phyloP scores from a whole-genome alignment of 2,797 vertebrate species.

The Naso thynnoides region DNA sequence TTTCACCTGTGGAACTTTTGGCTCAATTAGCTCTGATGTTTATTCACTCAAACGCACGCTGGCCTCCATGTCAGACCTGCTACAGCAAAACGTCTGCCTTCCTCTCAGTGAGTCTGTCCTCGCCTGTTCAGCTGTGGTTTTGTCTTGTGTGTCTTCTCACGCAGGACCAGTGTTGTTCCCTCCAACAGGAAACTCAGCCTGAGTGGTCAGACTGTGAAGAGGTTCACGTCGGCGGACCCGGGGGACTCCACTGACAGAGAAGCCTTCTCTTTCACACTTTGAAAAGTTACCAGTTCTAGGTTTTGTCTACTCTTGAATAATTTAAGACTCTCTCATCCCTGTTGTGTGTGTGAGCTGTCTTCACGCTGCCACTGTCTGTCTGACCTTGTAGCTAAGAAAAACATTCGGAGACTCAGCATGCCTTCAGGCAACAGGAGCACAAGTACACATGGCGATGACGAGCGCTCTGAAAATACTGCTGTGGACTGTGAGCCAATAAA shows the following conservation, averaged over 20 bases:
- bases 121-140: neutral
- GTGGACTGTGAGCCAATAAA: constrained; percentile 24
- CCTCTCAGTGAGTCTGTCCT: neutral
- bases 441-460: constrained; percentile 25
- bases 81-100: neutral
- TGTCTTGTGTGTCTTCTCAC: constrained; percentile 8
- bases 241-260: constrained; percentile 63
- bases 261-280: constrained; percentile 55
- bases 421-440: constrained; percentile 52
- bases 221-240: constrained; percentile 15
- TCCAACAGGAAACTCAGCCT: constrained; percentile 39
- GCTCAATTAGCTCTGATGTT: neutral
- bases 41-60: neutral
- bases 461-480: constrained; percentile 34
- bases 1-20: neutral
- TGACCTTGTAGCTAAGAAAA: constrained; percentile 69
- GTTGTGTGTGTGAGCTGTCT: constrained; percentile 42
- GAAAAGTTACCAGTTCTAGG: constrained; percentile 64
- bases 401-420: constrained; percentile 54
- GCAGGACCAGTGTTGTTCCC: neutral
- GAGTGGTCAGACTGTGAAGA: constrained; percentile 44
- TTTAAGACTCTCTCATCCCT: constrained; percentile 59
- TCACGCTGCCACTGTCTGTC: constrained; percentile 39
- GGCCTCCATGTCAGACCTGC: no score
- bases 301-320: constrained; percentile 73